A percentile compares a stretch with the other conserved stretches of the same genome.
Conservation (phyloP, 2,888 invertebrate species). For the Synergus umbraculus region DNA sequence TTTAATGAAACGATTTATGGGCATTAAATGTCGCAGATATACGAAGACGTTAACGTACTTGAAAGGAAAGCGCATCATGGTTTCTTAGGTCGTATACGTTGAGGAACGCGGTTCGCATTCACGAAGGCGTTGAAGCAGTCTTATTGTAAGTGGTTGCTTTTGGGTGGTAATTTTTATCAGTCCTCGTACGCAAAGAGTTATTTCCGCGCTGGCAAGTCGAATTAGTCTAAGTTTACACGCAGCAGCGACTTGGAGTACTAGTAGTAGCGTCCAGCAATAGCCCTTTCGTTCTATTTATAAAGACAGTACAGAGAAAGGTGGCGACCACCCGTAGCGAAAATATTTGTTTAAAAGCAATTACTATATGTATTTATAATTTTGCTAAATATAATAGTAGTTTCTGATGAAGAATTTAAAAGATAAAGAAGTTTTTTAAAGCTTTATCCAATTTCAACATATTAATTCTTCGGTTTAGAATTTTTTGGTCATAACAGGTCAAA, state of each 20-base stretch:
- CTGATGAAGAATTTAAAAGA: too few relatives aligned
- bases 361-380: too few relatives aligned
- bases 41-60: too few relatives aligned
- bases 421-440: too few relatives aligned
- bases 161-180: constrained; percentile 42
- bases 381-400: too few relatives aligned
- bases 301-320: constrained; percentile 19
- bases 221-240: constrained; percentile 57
- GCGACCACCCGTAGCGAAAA: constrained; percentile 8
- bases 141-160: constrained; percentile 20
- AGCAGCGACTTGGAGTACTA: constrained; percentile 51
- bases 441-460: too few relatives aligned
- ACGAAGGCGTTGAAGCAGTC: background rate
- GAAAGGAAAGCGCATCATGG: background rate
- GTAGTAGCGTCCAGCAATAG: constrained; percentile 60
- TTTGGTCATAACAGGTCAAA: too few relatives aligned
- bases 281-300: constrained; percentile 56
- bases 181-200: constrained; percentile 50
- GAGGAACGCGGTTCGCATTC: constrained; percentile 37
- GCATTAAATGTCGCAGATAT: too few relatives aligned
- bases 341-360: too few relatives aligned
- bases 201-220: constrained; percentile 60
- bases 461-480: too few relatives aligned
- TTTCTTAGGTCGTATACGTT: background rate
- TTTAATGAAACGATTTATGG: too few relatives aligned